A percentile compares a stretch with the other conserved stretches of the same genome.
Evolutionary conservation across 35 echinoderm and acorn worm species (phyloP).

Genomic region (Anneissia japonica): DNA sequence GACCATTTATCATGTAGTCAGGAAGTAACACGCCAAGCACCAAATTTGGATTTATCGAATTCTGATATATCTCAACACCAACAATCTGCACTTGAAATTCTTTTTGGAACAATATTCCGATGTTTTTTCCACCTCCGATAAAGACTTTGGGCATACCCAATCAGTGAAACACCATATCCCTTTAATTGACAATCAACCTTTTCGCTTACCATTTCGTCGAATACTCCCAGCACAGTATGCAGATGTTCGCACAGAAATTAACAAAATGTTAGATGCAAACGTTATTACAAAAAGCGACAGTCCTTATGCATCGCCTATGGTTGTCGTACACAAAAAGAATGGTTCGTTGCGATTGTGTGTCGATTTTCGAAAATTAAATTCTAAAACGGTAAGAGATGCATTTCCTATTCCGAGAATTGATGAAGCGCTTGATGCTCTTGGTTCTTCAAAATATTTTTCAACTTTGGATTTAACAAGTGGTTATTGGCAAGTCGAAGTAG

Average conservation of each 20-base stretch:
- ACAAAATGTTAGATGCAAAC: background rate
- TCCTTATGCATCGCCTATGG: background rate
- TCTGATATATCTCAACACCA: background rate
- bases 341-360: background rate
- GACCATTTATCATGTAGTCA: background rate
- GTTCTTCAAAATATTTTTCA: background rate
- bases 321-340: background rate
- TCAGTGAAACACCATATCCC: background rate
- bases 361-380: conserved; percentile 1
- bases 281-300: background rate
- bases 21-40: background rate
- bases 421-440: background rate
- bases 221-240: background rate
- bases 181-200: background rate
- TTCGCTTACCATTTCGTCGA: background rate
- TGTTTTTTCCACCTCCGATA: background rate
- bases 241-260: background rate
- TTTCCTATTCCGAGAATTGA: background rate
- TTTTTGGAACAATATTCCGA: background rate
- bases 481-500: conserved; percentile 9
- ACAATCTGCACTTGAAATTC: background rate
- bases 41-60: background rate
- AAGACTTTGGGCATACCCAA: background rate
- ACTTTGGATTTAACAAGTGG: background rate
- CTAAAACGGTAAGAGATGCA: background rate